Conservation (phyloP, 1,140 invertebrate genomes). For the Cydia fagiglandana region DNA sequence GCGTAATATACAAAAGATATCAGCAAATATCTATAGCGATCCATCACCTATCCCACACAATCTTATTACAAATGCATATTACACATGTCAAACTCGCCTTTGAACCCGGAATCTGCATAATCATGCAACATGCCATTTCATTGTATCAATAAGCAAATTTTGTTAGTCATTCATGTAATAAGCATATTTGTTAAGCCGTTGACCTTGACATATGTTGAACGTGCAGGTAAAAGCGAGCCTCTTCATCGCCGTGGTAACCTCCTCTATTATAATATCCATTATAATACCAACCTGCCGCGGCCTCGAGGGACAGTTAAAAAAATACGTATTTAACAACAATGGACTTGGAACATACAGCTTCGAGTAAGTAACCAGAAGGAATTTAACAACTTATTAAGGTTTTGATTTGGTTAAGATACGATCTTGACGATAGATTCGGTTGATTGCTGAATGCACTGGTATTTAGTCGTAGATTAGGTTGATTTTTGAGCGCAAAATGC, state of each 20-base stretch:
- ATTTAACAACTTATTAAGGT: not conserved
- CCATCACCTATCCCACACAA: no score
- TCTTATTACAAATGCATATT: not conserved
- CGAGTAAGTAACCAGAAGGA: conserved; percentile 58
- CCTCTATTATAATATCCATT: conserved; percentile 42
- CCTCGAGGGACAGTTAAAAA: conserved; percentile 54
- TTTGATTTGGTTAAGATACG: not conserved
- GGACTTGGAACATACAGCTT: conserved; percentile 67
- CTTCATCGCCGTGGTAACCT: conserved; percentile 42
- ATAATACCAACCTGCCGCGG: conserved; percentile 38
- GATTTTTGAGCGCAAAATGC: no score
- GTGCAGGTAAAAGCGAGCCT: conserved; percentile 54
- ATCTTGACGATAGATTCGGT: no score
- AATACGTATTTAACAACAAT: conserved; percentile 60
- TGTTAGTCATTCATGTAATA: conserved; percentile 32
- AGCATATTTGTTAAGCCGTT: conserved; percentile 38
- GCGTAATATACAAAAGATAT: no score
- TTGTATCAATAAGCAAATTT: not conserved
- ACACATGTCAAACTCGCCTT: not conserved
- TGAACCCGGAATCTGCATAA: conserved; percentile 24
- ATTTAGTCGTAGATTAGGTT: no score
- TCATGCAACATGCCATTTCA: not conserved
- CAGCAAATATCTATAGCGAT: no score
- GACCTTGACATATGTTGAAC: conserved; percentile 61
- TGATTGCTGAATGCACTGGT: no score